Conservation (phyloP, 2,797 vertebrate genomes). For the Todus mexicanus region DNA sequence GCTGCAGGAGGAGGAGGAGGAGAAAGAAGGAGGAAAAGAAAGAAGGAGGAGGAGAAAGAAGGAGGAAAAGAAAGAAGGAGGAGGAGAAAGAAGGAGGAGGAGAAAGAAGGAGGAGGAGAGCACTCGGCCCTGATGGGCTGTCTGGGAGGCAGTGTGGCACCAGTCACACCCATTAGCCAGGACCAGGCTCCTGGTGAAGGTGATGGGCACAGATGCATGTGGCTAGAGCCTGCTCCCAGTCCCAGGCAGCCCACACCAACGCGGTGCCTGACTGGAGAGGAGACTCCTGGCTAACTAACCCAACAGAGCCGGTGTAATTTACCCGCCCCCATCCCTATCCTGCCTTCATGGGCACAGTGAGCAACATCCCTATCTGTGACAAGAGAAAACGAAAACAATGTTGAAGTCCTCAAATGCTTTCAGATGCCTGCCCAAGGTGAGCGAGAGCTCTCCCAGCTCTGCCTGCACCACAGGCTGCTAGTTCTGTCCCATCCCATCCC, state of each 20-base stretch:
- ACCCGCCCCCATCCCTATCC: background rate
- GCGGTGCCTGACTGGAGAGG: fast-evolving
- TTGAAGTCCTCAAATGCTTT: background rate
- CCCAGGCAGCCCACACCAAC: background rate
- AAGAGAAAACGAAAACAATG: background rate
- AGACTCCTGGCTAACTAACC: background rate
- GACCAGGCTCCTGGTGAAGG: background rate
- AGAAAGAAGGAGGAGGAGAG: background rate
- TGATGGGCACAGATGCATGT: fast-evolving
- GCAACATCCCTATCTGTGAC: fast-evolving
- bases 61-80: no score
- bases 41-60: no score
- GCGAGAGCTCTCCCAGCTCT: background rate
- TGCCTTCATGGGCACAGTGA: background rate
- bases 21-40: no score
- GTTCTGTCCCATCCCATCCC: background rate
- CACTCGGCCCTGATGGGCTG: background rate
- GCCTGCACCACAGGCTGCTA: background rate
- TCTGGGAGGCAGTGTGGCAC: background rate
- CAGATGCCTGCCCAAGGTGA: background rate
- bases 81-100: background rate
- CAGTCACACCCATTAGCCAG: background rate
- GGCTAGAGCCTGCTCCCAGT: background rate
- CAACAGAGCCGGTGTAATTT: fast-evolving
- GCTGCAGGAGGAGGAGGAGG: background rate